phyloP scores from a whole-genome alignment of 2,113 vertebrate species.

The Lichenostomus cassidix region DNA sequence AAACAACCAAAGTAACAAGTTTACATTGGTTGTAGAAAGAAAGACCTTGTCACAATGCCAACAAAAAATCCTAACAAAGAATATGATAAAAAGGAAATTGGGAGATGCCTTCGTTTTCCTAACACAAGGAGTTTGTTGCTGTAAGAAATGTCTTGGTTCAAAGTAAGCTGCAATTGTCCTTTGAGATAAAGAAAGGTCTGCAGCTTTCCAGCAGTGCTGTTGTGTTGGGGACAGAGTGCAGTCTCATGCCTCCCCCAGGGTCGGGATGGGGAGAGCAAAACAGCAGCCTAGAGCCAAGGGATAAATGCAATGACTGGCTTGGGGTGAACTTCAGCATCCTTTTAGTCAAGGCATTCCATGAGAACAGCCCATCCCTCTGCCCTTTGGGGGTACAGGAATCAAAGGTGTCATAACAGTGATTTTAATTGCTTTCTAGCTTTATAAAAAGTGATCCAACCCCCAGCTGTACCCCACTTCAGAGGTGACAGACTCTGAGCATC shows the following conservation, averaged over 20 bases:
- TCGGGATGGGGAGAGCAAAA: neutral
- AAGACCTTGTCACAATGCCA: neutral
- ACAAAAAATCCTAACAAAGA: neutral
- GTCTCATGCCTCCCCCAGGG: neutral
- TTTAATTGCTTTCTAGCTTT: neutral
- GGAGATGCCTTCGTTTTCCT: neutral
- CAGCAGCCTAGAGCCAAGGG: neutral
- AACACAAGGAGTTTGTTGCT: neutral
- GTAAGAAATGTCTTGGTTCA: neutral
- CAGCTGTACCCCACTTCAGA: neutral
- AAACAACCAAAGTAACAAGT: neutral
- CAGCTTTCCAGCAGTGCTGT: neutral
- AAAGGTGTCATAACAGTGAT: neutral
- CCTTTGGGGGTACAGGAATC: neutral
- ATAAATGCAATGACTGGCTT: accelerated
- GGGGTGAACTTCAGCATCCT: neutral
- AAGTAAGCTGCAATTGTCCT: neutral
- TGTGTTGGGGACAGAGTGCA: neutral
- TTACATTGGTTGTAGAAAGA: neutral
- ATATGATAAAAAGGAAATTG: neutral
- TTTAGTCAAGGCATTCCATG: neutral
- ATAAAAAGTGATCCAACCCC: no score
- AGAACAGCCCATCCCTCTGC: neutral
- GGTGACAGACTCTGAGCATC: neutral
- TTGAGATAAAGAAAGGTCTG: neutral